Conservation (phyloP, 1,140 invertebrate genomes). For the Cepaea nemoralis region DNA sequence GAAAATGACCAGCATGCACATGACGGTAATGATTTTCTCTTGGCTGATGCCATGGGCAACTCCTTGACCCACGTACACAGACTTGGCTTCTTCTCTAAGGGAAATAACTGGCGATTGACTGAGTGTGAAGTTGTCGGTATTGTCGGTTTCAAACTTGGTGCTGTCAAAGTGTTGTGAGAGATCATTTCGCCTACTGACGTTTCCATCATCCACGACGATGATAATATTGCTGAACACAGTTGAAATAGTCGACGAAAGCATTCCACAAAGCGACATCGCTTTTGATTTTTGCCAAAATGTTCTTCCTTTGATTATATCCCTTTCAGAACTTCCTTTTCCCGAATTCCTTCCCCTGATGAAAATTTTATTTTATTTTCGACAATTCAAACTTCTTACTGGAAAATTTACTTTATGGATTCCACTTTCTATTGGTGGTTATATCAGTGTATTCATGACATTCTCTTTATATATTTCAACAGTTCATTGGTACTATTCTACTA, state of each 20-base stretch:
- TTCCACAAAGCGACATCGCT: neutral
- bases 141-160: neutral
- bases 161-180: neutral
- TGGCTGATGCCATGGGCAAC: neutral
- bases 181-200: neutral
- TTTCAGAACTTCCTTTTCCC: too few species aligned
- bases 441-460: too few species aligned
- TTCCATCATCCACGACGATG: neutral
- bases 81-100: neutral
- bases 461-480: too few species aligned
- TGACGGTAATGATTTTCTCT: conserved; percentile 22
- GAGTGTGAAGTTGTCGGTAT: neutral
- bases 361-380: too few species aligned
- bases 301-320: too few species aligned
- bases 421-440: too few species aligned
- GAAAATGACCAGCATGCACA: conserved; percentile 44
- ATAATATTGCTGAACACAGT: conserved; percentile 9
- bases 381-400: too few species aligned
- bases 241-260: neutral
- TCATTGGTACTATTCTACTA: too few species aligned
- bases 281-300: neutral
- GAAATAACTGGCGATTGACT: neutral
- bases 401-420: too few species aligned
- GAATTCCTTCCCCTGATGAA: too few species aligned
- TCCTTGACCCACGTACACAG: neutral